A percentile compares a stretch with the other conserved stretches of the same genome.
phyloP scores from a whole-genome alignment of 1,140 invertebrate species.

The Scaptomyza hsui region DNA sequence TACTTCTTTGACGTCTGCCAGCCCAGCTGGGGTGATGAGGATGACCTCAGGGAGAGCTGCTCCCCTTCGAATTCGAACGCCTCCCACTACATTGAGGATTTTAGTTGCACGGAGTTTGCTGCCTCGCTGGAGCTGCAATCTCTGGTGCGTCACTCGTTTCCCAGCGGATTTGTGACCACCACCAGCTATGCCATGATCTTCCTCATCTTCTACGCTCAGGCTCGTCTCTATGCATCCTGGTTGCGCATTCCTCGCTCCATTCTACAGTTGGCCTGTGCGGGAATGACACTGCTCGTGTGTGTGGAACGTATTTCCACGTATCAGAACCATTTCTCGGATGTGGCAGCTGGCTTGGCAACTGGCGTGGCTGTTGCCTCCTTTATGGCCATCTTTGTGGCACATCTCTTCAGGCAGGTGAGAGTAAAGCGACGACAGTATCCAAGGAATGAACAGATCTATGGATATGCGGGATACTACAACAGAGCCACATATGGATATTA shows the following conservation, averaged over 20 bases:
- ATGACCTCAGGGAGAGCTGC: slow-evolving; percentile 18
- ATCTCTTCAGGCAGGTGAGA: slow-evolving; percentile 57
- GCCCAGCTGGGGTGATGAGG: slow-evolving; percentile 55
- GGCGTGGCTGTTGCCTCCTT: slow-evolving; percentile 52
- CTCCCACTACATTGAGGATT: slow-evolving; percentile 45
- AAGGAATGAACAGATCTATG: slow-evolving; percentile 70
- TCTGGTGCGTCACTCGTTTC: slow-evolving; percentile 70
- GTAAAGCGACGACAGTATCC: slow-evolving; percentile 71
- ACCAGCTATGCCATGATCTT: slow-evolving; percentile 73
- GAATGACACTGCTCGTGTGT: slow-evolving; percentile 50
- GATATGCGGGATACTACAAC: slow-evolving; percentile 70
- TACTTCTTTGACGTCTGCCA: slow-evolving; percentile 76
- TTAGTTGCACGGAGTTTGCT: slow-evolving; percentile 65
- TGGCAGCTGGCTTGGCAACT: slow-evolving; percentile 51
- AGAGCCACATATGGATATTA: slow-evolving; percentile 68
- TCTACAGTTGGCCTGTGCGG: slow-evolving; percentile 53
- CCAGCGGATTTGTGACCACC: slow-evolving; percentile 63
- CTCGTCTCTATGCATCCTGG: slow-evolving; percentile 58
- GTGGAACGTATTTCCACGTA: slow-evolving; percentile 64
- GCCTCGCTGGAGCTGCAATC: slow-evolving; percentile 58
- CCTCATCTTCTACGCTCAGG: slow-evolving; percentile 67
- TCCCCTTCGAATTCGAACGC: slow-evolving; percentile 14
- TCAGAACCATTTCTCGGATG: slow-evolving; percentile 69
- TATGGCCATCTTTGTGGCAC: slow-evolving; percentile 50
- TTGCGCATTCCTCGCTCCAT: slow-evolving; percentile 52